Evolutionary conservation across 1,140 invertebrate genomes (phyloP).

Genomic region (Nephotettix cincticeps): DNA sequence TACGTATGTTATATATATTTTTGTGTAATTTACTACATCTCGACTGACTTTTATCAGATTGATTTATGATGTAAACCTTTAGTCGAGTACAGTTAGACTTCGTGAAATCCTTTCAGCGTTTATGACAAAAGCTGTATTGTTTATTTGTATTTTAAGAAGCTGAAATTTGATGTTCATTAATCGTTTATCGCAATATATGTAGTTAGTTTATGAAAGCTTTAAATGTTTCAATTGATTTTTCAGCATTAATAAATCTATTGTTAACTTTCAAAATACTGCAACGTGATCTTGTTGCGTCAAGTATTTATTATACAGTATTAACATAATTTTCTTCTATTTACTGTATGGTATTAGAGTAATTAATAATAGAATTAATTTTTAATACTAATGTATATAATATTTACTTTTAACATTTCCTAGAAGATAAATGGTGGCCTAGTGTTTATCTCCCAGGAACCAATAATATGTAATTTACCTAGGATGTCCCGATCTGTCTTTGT

Average conservation of each 20-base stretch:
- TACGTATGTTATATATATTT: neutral
- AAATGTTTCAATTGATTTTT: neutral
- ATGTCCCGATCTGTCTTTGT: neutral
- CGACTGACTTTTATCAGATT: neutral
- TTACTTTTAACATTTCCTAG: too few species aligned
- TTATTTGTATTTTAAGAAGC: neutral
- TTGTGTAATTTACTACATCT: neutral
- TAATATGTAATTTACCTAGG: neutral
- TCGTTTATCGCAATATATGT: neutral
- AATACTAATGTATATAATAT: neutral
- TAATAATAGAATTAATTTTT: neutral
- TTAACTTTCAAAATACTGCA: neutral
- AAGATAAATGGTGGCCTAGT: neutral
- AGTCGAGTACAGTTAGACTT: neutral
- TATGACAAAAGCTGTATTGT: neutral
- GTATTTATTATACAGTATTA: neutral
- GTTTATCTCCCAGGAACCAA: neutral
- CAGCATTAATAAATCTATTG: neutral
- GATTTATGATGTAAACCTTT: too few species aligned
- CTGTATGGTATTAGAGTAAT: neutral
- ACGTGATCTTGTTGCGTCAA: neutral
- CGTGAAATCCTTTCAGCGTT: constrained; percentile 11
- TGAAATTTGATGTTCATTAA: neutral
- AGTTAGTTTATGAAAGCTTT: neutral
- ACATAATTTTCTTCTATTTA: neutral